phyloP scores from a whole-genome alignment of 2,888 invertebrate species.

The Agrenia bidenticulata region DNA sequence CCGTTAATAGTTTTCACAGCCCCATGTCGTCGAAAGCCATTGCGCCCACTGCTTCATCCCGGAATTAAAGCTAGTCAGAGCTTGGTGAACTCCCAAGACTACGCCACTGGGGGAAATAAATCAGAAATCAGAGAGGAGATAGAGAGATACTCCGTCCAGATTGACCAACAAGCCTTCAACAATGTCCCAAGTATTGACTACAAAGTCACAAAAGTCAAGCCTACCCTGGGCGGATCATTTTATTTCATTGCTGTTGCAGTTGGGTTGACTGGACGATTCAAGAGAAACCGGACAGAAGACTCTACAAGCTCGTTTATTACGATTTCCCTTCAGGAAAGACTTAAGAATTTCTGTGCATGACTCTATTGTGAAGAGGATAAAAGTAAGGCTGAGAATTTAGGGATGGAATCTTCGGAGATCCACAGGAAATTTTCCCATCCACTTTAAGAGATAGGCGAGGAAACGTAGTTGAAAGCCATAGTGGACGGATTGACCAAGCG shows the following conservation, averaged over 20 bases:
- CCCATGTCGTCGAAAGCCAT: too few relatives aligned
- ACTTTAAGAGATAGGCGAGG: not conserved
- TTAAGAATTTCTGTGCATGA: not conserved
- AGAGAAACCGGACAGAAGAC: slow-evolving; percentile 4
- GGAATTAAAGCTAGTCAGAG: too few relatives aligned
- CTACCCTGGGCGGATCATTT: slow-evolving; percentile 3
- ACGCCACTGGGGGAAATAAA: slow-evolving; percentile 1
- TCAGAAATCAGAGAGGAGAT: slow-evolving; percentile 8
- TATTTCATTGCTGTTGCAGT: not conserved
- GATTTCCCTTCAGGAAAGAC: not conserved
- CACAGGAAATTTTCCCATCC: slow-evolving; percentile 4
- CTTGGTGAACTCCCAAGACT: too few relatives aligned
- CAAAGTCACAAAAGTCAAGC: not conserved
- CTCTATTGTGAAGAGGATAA: not conserved
- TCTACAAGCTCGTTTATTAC: slow-evolving; percentile 3
- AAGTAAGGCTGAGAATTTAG: slow-evolving; percentile 5
- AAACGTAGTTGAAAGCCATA: not conserved
- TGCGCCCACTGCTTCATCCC: too few relatives aligned
- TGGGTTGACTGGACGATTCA: not conserved
- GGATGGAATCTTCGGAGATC: slow-evolving; percentile 2
- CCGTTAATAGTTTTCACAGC: too few relatives aligned
- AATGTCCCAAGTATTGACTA: not conserved
- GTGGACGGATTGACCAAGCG: too few relatives aligned
- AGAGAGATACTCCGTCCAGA: not conserved
- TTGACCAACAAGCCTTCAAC: not conserved